Base-by-base conservation (phyloP, 2,113 vertebrate species). In the Sylvicapra grimmia region DNA sequence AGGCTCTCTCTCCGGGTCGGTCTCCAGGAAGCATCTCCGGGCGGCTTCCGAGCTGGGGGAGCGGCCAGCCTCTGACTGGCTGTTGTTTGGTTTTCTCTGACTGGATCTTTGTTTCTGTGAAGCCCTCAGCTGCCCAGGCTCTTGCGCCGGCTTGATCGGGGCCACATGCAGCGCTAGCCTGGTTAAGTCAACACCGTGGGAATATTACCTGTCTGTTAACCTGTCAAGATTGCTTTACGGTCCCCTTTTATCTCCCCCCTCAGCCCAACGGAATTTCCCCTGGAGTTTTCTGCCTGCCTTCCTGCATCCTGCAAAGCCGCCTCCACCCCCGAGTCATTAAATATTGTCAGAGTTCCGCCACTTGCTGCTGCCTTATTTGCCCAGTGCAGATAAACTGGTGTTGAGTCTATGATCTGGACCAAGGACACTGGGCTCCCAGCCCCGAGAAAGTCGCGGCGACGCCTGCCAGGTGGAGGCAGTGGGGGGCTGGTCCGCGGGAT, bases 201-300 rank as follows among this genome's bases (percentile, higher is more conserved):
- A 97, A 92, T 97, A 96, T 98, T 98, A 98, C 98, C 98, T 98
- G 98, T 98, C 98, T 98, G 98, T 97, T 98, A 97, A 98, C 97
- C 98, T 98, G 98, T 98, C 98, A 98, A 86, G 91, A 36, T 97
- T 79, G 97, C 31, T 97, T 93, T 97, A 96, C 97, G 93, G 98
- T 93, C 96, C 96, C 56, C 63, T 98, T 98, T 98, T n/a, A 98
- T 98, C 98, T 98, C 1, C 85, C 93, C 40, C 82, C 18, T 31
- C 79, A 40, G 25, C 58, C 58, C 58, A 59, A 2, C 86, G 98
- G 98, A 99, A 99, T 99, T 99, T 98, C 99, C 99, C 99, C 99
- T 97, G 90, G 95, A 98, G 98, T 98, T 98, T 85, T 85, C 98
- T 93, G 86, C 94, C 86, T 75, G 33, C 84, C 94, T 93, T 54